phyloP scores from a whole-genome alignment of 2,888 invertebrate species.

The Chorisops tibialis region DNA sequence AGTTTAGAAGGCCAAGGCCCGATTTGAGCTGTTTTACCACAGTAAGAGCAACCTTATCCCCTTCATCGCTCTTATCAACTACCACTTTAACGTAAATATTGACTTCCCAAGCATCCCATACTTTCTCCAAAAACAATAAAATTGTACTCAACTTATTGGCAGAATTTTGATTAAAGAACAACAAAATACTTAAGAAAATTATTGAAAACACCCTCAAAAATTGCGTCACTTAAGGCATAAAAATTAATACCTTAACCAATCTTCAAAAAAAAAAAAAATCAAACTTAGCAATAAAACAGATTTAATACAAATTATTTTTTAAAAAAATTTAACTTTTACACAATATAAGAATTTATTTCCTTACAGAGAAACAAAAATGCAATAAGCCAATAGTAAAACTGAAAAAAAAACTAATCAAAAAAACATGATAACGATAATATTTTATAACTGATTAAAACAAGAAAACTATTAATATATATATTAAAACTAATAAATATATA shows the following conservation, averaged over 20 bases:
- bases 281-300: slow-evolving; percentile 20
- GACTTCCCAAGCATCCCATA: too few relatives aligned
- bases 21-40: too few relatives aligned
- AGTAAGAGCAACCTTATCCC: too few relatives aligned
- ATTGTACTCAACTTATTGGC: too few relatives aligned
- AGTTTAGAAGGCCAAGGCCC: too few relatives aligned
- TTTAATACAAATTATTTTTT: slow-evolving; percentile 21
- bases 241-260: slow-evolving; percentile 11
- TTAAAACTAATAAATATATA: slow-evolving; percentile 13
- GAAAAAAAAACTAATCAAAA: too few relatives aligned
- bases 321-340: slow-evolving; percentile 14
- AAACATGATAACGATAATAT: slow-evolving; percentile 21
- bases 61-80: too few relatives aligned
- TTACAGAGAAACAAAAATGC: slow-evolving; percentile 5
- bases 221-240: not conserved
- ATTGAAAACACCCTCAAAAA: too few relatives aligned
- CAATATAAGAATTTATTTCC: slow-evolving; percentile 7
- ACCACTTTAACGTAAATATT: too few relatives aligned
- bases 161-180: too few relatives aligned
- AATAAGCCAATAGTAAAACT: slow-evolving; percentile 22
- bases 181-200: too few relatives aligned
- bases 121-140: too few relatives aligned
- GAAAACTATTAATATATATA: not conserved
- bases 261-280: slow-evolving; percentile 3
- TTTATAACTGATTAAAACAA: slow-evolving; percentile 17